Conservation (phyloP, 2,113 vertebrate species). For the Proteles cristata region DNA sequence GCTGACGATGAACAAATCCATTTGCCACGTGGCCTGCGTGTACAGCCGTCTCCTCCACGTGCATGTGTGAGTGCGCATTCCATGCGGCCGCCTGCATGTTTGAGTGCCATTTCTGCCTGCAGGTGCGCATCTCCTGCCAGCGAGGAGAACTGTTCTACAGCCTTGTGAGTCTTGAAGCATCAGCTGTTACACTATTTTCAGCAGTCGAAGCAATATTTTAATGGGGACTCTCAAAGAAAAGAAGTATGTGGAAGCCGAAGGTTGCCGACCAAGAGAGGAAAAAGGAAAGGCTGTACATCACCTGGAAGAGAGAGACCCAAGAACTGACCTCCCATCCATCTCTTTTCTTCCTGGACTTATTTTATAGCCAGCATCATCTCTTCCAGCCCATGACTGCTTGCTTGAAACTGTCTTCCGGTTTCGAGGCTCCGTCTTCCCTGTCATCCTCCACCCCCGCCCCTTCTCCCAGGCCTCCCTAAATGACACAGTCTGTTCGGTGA, state of each 20-base stretch:
- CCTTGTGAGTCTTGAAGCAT: constrained; percentile 23
- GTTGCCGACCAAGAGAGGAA: not conserved
- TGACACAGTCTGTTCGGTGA: not conserved
- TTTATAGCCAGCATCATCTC: not conserved
- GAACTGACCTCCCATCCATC: constrained; percentile 24
- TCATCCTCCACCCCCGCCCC: accelerated
- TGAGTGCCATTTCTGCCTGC: not conserved
- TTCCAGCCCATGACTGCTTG: not conserved
- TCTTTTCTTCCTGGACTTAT: constrained; percentile 24
- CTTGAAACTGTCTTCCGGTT: constrained; percentile 30
- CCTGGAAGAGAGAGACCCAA: not conserved
- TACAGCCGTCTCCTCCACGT: not conserved
- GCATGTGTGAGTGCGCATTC: accelerated
- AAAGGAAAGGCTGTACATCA: not conserved
- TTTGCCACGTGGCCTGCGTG: not conserved
- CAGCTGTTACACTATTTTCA: not conserved
- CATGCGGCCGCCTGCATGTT: not conserved
- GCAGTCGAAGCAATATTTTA: constrained; percentile 66
- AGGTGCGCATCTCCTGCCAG: not conserved
- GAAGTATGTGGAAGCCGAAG: constrained; percentile 61
- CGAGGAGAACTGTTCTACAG: not conserved
- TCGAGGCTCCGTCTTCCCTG: not conserved
- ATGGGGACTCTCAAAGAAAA: constrained; percentile 75
- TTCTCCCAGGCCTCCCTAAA: not conserved
- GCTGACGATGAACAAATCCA: not conserved